Base-by-base conservation (phyloP, 2,888 invertebrate species). In the Cheilosia vulpina region DNA sequence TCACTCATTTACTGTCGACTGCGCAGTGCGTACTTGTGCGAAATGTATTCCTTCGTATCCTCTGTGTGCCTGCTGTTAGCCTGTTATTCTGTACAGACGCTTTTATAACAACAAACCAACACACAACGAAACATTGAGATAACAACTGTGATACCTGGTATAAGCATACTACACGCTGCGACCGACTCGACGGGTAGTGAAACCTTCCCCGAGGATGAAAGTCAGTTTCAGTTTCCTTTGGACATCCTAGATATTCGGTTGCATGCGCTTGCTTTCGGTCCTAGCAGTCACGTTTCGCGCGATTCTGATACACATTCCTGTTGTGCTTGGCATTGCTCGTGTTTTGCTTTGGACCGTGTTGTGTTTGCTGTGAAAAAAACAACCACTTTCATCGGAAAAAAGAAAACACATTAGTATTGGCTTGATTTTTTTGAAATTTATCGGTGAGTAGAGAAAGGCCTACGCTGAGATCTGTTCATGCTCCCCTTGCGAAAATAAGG, bases 221-320 rank as follows among this genome's bases (percentile, higher is more conserved):
- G 79, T 84, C 83, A 66, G 65, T 84, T 84, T 85, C 85, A 85
- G 85, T 85, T 85, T 85, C 81, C 43, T 81, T 85, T 80, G 68
- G 76, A 85, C 85, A 77, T 83, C 78, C 73, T 83, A 83, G 83
- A 78, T 69, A 83, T 19, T 60, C 75, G 80, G 84, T 85, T 66
- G 58, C 50, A 55, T 50, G 47, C 21, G 17, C 27, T 58, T 27
- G 65, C 31, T 55, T 27, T 19, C 45, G 1, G 15, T 41, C 43
- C n/a, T 55, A 55, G 53, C 45, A 50, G 38, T 66, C 31, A 38
- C 41, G 15, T 68, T 63, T 68, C 58, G 50, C 45, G 38, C 17
- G 27, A n/a, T 27, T 43, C 4, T 55, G 27, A 45, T 31, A 45
- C 15, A 27, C 1, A 27, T 41, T 53, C 7, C 6, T 34, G 1